Conservation (phyloP, 2,888 invertebrate genomes). For the Aethes cnicana region DNA sequence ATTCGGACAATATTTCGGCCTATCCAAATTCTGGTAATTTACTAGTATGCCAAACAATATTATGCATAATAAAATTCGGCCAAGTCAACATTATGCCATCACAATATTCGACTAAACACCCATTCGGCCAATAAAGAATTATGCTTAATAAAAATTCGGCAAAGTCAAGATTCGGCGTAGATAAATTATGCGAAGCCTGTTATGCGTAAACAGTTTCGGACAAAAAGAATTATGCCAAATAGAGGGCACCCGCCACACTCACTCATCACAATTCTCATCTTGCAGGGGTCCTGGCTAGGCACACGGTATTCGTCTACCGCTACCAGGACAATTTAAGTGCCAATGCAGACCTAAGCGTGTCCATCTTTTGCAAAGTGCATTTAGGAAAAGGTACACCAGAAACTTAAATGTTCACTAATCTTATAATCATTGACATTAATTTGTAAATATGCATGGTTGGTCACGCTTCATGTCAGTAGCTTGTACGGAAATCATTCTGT, state of each 20-base stretch:
- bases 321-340: conserved; percentile 74
- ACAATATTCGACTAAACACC: too few relatives aligned
- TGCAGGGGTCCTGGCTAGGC: conserved; percentile 79
- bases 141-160: too few relatives aligned
- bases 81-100: too few relatives aligned
- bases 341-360: conserved; percentile 77
- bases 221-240: too few relatives aligned
- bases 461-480: conserved; percentile 29
- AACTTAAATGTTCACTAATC: conserved; percentile 27
- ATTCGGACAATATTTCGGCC: too few relatives aligned
- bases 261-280: conserved; percentile 51
- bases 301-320: conserved; percentile 78
- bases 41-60: too few relatives aligned
- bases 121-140: too few relatives aligned
- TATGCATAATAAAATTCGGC: too few relatives aligned
- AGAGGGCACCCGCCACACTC: conserved; percentile 35
- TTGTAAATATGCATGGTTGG: conserved; percentile 29
- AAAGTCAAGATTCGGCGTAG: too few relatives aligned
- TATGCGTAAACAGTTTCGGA: too few relatives aligned
- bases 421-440: conserved; percentile 23
- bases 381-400: conserved; percentile 79
- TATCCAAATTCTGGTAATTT: too few relatives aligned
- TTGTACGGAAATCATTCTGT: not conserved
- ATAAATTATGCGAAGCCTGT: too few relatives aligned
- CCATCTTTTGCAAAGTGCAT: conserved; percentile 81